Evolutionary conservation across 2,113 vertebrate genomes (phyloP), one percentile per base, ranked within the genome.

Genomic region (Onychorhynchus coronatus): DNA sequence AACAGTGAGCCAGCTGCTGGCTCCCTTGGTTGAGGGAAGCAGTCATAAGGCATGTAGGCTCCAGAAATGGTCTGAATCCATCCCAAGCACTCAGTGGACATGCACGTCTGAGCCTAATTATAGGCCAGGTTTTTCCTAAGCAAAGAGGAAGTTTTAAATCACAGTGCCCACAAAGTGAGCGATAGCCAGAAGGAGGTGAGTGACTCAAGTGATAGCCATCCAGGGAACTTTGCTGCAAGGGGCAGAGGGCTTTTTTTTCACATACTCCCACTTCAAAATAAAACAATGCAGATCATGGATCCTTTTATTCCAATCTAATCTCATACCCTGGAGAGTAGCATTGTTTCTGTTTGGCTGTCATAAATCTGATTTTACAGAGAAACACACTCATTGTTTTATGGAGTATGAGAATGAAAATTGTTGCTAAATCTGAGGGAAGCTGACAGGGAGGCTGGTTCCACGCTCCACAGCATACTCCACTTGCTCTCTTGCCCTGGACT

Each of bases 141-240:
- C 63, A 62, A 91, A 91, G 79, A 94, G 95, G 92, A 97, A 97
- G 90, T 81, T 96, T 95, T 89, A 96, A 96, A 96, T 95, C 88
- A 91, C 35, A 76, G 78, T 42, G 81, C 39, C 78, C 73, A 56
- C 50, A 81, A 74, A 93, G 31, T 44, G 41, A 91, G 56, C 0
- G 2, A 90, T 30, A 65, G 70, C 65, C 81, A 92, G 65, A 62
- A 94, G 67, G 91, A 92, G 91, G 44, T 41, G 85, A 95, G 88
- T 94, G 93, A 94, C 89, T 93, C 93, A 85, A 80, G 72, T 1
- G 14, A 92, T 31, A 92, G 83, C 76, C 88, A 95, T 91, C 75
- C 47, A 83, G 39, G 41, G 66, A 92, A 79, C 93, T 85, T 87
- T 62, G 47, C 77, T 81, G 27, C 2, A 4, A 92, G 85, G 79